phyloP scores from a whole-genome alignment of 2,797 vertebrate species.

The Macropus fuliginosus region DNA sequence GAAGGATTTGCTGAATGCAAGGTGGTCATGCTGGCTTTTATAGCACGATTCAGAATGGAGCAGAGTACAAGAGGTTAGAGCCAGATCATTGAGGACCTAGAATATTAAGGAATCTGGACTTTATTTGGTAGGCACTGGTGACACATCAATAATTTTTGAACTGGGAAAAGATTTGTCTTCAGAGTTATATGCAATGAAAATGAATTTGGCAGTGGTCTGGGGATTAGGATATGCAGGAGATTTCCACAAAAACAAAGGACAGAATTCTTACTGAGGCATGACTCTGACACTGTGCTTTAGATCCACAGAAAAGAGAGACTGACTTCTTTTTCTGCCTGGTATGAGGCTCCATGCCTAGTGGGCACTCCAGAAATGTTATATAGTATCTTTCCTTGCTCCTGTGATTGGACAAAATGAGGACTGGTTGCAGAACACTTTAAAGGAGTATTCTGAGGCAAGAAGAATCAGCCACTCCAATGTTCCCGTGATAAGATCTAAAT shows the following conservation, averaged over 20 bases:
- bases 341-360: not conserved
- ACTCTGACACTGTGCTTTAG: not conserved
- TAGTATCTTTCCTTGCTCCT: slow-evolving; percentile 21
- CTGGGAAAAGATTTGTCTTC: not conserved
- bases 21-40: not conserved
- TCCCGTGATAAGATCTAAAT: not conserved
- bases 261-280: not conserved
- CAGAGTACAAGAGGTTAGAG: not conserved
- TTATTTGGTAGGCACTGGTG: not conserved
- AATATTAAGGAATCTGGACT: not conserved
- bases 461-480: not conserved
- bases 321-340: not conserved
- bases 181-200: not conserved
- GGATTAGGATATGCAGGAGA: not conserved
- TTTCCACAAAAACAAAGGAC: not conserved
- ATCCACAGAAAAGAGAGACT: not conserved
- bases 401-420: not conserved
- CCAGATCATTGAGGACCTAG: not conserved
- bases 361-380: not conserved
- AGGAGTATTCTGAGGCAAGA: not conserved
- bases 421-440: not conserved
- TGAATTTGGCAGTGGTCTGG: not conserved
- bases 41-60: not conserved
- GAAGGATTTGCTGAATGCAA: not conserved
- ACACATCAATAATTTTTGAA: not conserved